A percentile compares a stretch with the other conserved stretches of the same genome.
Evolutionary conservation across 2,113 vertebrate species (phyloP).

Genomic region (Apodemus speciosus): DNA sequence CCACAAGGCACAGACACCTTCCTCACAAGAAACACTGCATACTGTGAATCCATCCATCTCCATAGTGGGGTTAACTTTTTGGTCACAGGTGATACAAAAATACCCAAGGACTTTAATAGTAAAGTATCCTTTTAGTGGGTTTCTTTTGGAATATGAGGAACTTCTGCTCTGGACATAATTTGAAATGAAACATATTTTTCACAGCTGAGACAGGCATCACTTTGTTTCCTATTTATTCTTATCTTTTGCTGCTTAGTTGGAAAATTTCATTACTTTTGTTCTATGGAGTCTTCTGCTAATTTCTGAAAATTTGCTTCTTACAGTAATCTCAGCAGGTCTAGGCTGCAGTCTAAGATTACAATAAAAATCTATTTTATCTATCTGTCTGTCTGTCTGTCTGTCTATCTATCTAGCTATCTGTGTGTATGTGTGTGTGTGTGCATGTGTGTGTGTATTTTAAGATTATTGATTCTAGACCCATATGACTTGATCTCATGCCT

Average conservation of each 20-base stretch:
- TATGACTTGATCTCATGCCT: background rate
- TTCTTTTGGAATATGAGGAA: background rate
- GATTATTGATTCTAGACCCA: background rate
- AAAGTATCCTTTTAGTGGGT: background rate
- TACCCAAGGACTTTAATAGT: background rate
- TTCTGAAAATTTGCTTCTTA: background rate
- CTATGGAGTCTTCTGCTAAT: background rate
- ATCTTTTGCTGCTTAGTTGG: background rate
- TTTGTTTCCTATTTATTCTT: background rate
- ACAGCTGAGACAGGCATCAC: background rate
- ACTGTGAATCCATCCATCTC: background rate
- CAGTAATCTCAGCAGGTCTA: background rate
- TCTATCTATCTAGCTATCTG: background rate
- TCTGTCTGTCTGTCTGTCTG: too few relatives aligned
- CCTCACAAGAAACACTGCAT: background rate
- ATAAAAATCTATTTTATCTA: background rate
- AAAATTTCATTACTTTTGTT: background rate
- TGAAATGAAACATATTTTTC: constrained; percentile 1
- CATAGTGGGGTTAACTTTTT: background rate
- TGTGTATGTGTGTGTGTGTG: background rate
- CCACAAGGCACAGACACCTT: background rate
- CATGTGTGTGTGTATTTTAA: background rate
- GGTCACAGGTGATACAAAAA: background rate
- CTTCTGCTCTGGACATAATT: background rate
- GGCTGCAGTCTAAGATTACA: background rate